Evolutionary conservation across 2,113 vertebrate genomes (phyloP).

Genomic region (Carollia perspicillata): DNA sequence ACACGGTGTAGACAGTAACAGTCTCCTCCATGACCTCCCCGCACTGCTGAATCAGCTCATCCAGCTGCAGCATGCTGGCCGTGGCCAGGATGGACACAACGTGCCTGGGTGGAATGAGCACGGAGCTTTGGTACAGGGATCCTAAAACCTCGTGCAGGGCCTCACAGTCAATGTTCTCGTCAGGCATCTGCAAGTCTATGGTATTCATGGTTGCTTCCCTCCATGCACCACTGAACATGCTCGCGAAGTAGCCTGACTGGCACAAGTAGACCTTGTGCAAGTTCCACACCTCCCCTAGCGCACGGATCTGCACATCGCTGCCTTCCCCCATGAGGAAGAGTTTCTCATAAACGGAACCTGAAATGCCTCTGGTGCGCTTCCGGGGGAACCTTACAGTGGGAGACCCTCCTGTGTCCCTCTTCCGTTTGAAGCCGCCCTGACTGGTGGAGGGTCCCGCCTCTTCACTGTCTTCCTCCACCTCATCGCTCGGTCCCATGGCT

Average conservation of each 20-base stretch:
- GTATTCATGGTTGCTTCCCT: neutral
- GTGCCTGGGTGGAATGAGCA: neutral
- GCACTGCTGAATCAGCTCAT: neutral
- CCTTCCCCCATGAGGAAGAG: slow-evolving; percentile 2
- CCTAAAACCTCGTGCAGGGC: slow-evolving; percentile 17
- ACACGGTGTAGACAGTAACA: neutral
- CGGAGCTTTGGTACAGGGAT: neutral
- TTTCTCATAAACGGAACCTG: neutral
- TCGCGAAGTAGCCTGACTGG: slow-evolving; percentile 33
- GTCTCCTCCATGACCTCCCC: neutral
- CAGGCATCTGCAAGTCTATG: slow-evolving; percentile 44
- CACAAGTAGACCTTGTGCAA: slow-evolving; percentile 18
- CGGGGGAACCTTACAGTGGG: fast-evolving
- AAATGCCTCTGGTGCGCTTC: fast-evolving
- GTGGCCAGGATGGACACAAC: neutral
- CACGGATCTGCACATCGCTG: slow-evolving; percentile 35
- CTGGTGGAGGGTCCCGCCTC: neutral
- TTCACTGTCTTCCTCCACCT: neutral
- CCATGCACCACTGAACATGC: slow-evolving; percentile 60
- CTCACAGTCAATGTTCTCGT: slow-evolving; percentile 33
- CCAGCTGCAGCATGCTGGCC: slow-evolving; percentile 50
- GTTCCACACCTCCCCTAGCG: neutral
- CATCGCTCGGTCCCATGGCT: neutral
- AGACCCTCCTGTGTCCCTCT: neutral
- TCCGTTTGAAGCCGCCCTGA: neutral